Base-by-base conservation (phyloP, 2,113 vertebrate species). In the Grammomys dolichurus region DNA sequence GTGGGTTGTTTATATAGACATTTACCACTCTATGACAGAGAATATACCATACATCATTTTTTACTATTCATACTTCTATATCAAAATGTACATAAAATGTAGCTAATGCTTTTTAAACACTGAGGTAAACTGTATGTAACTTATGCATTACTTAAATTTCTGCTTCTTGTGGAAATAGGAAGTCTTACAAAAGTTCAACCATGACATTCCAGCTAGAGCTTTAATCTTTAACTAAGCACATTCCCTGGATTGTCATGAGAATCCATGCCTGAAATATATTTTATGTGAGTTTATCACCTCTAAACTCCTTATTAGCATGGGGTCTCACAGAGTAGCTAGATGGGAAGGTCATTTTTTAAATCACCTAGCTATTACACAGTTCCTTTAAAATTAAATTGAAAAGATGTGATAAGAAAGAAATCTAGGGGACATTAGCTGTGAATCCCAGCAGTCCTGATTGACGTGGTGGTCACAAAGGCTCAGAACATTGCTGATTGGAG, bases 231-330 rank as follows among this genome's bases (percentile, higher is more conserved):
- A 19, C 4, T 91, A 77, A 94, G 22, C 69, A n/a, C 58, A 96
- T 95, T 65, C 58, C 31, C 3, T 93, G 58, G 22, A 14, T 43
- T 91, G 93, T 77, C 22, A 95, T 54, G 36, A 97, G 95, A 95
- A 36, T 33, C 1, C 60, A 54, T 94, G 1, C 58, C 46, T 95
- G 22, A 90, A 91, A 88, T 95, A 67, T 95, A 54, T 19, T 95
- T 96, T 98, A 96, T 94, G 14, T 69, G 87, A 85, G 58, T 97
- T 94, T 96, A 89, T 3, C 4, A 77, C 13, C 46, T 19, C 56
- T 90, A 72, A 95, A 77, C 48, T 8, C 67, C 91, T 72, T 90
- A 88, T 26, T 72, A 97, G 48, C 17, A 96, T 94, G 7, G 65
- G 14, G 90, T 69, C 56, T 84, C 70, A 81, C 31, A 40, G 26